Evolutionary conservation across 2,113 vertebrate species (phyloP).

Genomic region (Labrus mixtus): DNA sequence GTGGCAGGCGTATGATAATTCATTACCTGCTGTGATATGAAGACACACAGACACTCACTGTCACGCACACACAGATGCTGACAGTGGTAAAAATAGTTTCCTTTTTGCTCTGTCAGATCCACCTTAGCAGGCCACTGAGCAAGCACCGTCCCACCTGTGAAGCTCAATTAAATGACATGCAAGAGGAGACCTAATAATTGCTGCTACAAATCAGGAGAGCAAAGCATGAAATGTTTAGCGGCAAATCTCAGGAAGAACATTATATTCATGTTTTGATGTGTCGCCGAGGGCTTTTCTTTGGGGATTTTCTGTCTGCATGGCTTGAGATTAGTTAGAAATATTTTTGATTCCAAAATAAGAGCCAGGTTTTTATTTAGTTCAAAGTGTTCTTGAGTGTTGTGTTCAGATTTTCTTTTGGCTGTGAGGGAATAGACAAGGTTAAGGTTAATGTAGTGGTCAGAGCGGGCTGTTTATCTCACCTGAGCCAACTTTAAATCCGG

Average conservation of each 20-base stretch:
- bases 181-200: constrained; percentile 32
- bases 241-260: constrained; percentile 10
- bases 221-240: neutral
- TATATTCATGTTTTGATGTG: constrained; percentile 14
- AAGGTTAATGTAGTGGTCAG: constrained; percentile 48
- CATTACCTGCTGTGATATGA: constrained; percentile 44
- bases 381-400: neutral
- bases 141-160: constrained; percentile 50
- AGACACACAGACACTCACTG: constrained; percentile 28
- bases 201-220: constrained; percentile 14
- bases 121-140: constrained; percentile 22
- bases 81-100: constrained; percentile 27
- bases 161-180: constrained; percentile 42
- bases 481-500: constrained; percentile 63
- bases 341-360: constrained; percentile 21
- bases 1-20: constrained; percentile 48
- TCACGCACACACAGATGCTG: constrained; percentile 1
- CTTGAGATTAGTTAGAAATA: constrained; percentile 26
- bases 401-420: constrained; percentile 17
- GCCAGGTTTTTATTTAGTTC: constrained; percentile 29
- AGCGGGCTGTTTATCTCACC: constrained; percentile 57
- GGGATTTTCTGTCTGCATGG: neutral
- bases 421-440: neutral
- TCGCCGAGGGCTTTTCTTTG: neutral
- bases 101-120: constrained; percentile 30